Evolutionary conservation across 2,888 invertebrate species (phyloP).

Genomic region (Epicampocera succincta): DNA sequence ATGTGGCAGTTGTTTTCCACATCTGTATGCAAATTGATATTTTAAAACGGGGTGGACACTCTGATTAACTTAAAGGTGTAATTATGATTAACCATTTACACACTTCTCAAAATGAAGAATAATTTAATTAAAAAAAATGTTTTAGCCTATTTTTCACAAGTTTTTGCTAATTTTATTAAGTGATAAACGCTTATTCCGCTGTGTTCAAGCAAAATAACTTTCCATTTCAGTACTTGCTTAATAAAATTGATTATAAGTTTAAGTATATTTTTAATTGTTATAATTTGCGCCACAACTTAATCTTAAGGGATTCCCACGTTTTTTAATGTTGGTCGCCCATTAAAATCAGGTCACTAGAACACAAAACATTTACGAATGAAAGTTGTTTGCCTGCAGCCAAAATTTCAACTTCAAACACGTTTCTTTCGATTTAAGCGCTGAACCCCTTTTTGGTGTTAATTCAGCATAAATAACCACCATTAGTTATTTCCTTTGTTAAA

Average conservation of each 20-base stretch:
- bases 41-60: constrained; percentile 41
- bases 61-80: constrained; percentile 48
- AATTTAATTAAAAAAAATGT: no score
- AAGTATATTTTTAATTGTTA: not conserved
- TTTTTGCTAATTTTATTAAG: no score
- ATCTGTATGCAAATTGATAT: constrained; percentile 31
- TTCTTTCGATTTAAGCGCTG: constrained; percentile 19
- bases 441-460: constrained; percentile 53
- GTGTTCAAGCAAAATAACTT: no score
- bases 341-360: constrained; percentile 67
- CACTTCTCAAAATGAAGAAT: not conserved
- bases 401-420: constrained; percentile 25
- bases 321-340: constrained; percentile 1
- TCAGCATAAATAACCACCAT: constrained; percentile 58
- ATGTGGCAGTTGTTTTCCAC: not conserved
- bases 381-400: constrained; percentile 7
- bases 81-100: constrained; percentile 47
- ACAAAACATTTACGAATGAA: constrained; percentile 41
- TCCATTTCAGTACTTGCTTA: no score
- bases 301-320: constrained; percentile 46
- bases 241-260: no score
- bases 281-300: not conserved
- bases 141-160: no score
- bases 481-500: constrained; percentile 55
- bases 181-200: no score